phyloP scores from a whole-genome alignment of 2,797 vertebrate genomes.

The Pelodytes ibericus region DNA sequence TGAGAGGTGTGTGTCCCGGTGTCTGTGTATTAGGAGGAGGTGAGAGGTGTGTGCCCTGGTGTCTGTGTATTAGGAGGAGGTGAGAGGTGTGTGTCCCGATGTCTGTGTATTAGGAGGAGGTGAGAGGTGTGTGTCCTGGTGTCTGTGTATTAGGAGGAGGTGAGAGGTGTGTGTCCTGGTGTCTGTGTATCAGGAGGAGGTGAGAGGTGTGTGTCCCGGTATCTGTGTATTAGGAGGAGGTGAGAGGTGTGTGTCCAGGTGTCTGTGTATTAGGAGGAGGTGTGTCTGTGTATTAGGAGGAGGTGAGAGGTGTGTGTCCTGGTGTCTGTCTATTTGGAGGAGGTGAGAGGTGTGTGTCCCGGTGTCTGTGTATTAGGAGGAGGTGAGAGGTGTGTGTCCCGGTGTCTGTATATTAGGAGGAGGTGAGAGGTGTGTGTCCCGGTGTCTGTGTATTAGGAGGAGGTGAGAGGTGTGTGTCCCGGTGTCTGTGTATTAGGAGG shows the following conservation, averaged over 20 bases:
- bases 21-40: background rate
- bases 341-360: too few species aligned
- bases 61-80: background rate
- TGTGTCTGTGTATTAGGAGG: background rate
- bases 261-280: background rate
- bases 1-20: background rate
- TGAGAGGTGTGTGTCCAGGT: background rate
- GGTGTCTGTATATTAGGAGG: background rate
- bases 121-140: too few species aligned
- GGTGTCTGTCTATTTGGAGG: background rate
- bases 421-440: too few species aligned
- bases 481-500: background rate
- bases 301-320: too few species aligned
- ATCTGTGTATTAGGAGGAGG: background rate
- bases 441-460: background rate
- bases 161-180: too few species aligned
- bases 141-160: too few species aligned
- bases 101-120: background rate
- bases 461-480: background rate
- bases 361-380: background rate
- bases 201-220: too few species aligned
- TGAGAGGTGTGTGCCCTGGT: too few species aligned
- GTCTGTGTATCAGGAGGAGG: background rate
- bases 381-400: too few species aligned
- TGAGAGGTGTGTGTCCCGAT: too few species aligned